These are phyloP conservation scores for Amphiprion percula DNA, from an alignment of 2,113 vertebrate species.

Conservation along the genomic window DNA sequence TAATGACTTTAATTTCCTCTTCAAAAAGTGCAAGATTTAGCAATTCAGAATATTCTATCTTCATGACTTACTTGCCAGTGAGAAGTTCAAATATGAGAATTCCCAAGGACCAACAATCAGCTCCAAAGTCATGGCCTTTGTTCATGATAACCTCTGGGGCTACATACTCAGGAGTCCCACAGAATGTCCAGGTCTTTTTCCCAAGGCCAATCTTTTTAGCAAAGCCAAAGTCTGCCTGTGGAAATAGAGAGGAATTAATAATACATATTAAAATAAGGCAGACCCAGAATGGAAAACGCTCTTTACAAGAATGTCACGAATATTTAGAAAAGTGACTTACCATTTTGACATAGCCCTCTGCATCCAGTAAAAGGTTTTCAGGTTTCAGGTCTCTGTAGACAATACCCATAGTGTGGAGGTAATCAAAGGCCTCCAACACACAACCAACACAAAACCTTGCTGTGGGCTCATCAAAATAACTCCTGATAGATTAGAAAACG, in stretches of 20 bases:
- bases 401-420: slow-evolving; percentile 82
- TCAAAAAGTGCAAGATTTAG: no score
- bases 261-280: background rate
- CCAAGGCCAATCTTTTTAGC: slow-evolving; percentile 85
- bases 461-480: slow-evolving; percentile 82
- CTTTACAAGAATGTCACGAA: background rate
- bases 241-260: background rate
- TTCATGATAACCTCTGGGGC: slow-evolving; percentile 87
- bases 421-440: slow-evolving; percentile 85
- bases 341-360: slow-evolving; percentile 85
- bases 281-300: background rate
- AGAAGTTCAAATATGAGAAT: slow-evolving; percentile 87
- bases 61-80: slow-evolving; percentile 81
- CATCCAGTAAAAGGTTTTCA: slow-evolving; percentile 84
- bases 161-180: slow-evolving; percentile 87
- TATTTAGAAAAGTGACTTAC: slow-evolving; percentile 48
- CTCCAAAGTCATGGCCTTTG: slow-evolving; percentile 87
- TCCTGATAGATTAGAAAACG: slow-evolving; percentile 65
- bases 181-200: slow-evolving; percentile 88
- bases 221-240: slow-evolving; percentile 86
- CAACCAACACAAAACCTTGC: slow-evolving; percentile 84
- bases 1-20: no score
- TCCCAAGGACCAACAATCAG: slow-evolving; percentile 86
- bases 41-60: background rate
- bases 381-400: slow-evolving; percentile 86